A percentile compares a stretch with the other conserved stretches of the same genome.
Evolutionary conservation across 2,888 invertebrate genomes (phyloP).

Genomic region (Ditula angustiorana): DNA sequence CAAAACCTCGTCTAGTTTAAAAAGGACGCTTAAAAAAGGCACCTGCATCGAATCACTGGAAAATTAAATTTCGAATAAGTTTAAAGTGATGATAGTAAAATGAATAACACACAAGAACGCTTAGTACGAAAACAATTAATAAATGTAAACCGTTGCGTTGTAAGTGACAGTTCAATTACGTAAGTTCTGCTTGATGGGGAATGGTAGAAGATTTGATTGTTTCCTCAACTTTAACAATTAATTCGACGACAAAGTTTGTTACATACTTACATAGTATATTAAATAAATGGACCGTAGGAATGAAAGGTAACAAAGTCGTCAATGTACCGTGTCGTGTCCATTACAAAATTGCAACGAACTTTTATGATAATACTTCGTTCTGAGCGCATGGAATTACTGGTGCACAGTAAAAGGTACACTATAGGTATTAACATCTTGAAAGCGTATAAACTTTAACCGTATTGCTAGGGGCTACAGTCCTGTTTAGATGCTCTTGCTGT

Average conservation of each 20-base stretch:
- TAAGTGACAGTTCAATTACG: neutral
- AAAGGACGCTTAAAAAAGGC: too few relatives aligned
- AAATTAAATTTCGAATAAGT: too few relatives aligned
- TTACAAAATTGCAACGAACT: slow-evolving; percentile 34
- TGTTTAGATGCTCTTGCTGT: neutral
- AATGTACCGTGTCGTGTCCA: slow-evolving; percentile 10
- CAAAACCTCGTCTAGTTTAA: too few relatives aligned
- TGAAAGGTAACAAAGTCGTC: slow-evolving; percentile 5
- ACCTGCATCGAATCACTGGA: too few relatives aligned
- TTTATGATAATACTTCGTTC: slow-evolving; percentile 28
- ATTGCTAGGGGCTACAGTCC: neutral
- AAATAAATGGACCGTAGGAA: neutral
- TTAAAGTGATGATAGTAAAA: too few relatives aligned
- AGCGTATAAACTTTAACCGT: neutral
- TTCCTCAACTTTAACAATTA: neutral
- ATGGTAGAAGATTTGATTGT: neutral
- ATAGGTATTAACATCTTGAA: neutral
- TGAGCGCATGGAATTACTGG: slow-evolving; percentile 25
- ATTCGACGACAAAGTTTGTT: neutral
- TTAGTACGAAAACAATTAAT: neutral
- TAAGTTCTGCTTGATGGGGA: neutral
- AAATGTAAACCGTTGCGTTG: neutral
- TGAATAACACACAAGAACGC: too few relatives aligned
- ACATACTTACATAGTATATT: neutral
- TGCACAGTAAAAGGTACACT: neutral